Base-by-base conservation (phyloP, 2,797 vertebrate genomes). In the Rallus crepitans region DNA sequence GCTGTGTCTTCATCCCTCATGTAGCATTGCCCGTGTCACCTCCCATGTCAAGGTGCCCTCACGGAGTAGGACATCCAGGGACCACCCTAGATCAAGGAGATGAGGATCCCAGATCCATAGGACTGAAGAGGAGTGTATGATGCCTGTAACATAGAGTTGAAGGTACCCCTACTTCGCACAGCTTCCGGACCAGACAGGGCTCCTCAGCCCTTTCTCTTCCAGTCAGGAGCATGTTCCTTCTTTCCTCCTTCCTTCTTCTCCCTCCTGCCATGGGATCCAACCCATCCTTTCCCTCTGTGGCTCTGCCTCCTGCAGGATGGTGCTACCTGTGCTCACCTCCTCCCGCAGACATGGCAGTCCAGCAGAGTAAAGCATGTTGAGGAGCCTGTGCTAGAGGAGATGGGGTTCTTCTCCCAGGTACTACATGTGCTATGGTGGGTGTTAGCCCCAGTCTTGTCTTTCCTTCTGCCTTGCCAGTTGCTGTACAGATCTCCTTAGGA, bases 81-180 rank as follows among this genome's bases (percentile, higher is more conserved):
- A 86, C 65, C 23, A 52, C 82, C 37, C 18, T 78, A 47, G 76
- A 47, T 77, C 57, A 75, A 68, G 90, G 61, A 78, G 69, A n/a
- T 40, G 80, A 70, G 23, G 30, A 40, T 70, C 50, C 64, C 79
- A 68, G 69, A 42, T 37, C 79, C 8, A 0, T 82, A 72, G 73
- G 79, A 73, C 79, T 88, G 91, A 93, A 95, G 93, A 91, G 82
- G 61, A 93, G 12, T 42, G 39, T 61, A 2, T 94, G 48, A 2
- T 94, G 48, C 28, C 68, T 86, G 48, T 69, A 65, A 61, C 57
- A 25, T 6, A 71, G 57, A 72, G 59, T 3, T 79, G 77, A 84
- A 94, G 78, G 93, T 93, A 89, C 55, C 31, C 76, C 50, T 50
- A 5, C 81, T 69, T 81, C 0, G 0, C 77, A n/a, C 64, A 37